A percentile compares a stretch with the other conserved stretches of the same genome.
phyloP scores from a whole-genome alignment of 2,888 invertebrate genomes.

The Leucophenga montana region DNA sequence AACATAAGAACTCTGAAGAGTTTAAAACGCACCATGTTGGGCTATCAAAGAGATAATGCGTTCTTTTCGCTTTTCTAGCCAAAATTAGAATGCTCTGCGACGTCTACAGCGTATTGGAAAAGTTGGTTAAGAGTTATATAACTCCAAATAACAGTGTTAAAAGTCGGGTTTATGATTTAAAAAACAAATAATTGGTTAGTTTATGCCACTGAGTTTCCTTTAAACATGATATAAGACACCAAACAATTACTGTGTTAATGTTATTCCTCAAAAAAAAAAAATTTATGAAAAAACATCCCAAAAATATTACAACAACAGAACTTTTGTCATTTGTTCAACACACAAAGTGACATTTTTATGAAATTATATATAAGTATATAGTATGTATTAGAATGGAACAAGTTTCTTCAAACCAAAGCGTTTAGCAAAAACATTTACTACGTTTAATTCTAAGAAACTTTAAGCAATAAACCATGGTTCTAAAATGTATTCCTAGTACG shows the following conservation, averaged over 20 bases:
- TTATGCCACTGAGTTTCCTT: constrained; percentile 54
- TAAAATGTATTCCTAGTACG: no score
- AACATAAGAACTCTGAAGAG: constrained; percentile 68
- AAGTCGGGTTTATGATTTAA: not conserved
- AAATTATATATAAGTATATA: constrained; percentile 46
- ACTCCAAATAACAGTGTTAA: not conserved
- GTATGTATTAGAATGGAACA: no score
- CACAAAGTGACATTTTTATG: constrained; percentile 53
- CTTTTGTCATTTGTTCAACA: constrained; percentile 67
- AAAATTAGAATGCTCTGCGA: constrained; percentile 24
- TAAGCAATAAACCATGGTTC: no score
- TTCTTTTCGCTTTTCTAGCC: constrained; percentile 59
- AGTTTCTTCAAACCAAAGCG: no score
- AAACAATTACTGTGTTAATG: constrained; percentile 45
- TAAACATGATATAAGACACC: constrained; percentile 65
- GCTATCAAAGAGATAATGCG: constrained; percentile 64
- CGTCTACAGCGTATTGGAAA: constrained; percentile 51
- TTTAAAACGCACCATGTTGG: constrained; percentile 70
- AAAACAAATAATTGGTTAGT: not conserved
- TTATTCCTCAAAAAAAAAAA: constrained; percentile 28
- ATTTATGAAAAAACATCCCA: constrained; percentile 5
- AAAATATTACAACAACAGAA: constrained; percentile 26
- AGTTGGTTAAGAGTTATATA: constrained; percentile 55
- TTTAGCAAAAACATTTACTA: no score
- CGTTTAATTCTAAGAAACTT: no score